A percentile compares a stretch with the other conserved stretches of the same genome.
Conservation (phyloP, 2,888 invertebrate species). For the Sphinx pinastri region DNA sequence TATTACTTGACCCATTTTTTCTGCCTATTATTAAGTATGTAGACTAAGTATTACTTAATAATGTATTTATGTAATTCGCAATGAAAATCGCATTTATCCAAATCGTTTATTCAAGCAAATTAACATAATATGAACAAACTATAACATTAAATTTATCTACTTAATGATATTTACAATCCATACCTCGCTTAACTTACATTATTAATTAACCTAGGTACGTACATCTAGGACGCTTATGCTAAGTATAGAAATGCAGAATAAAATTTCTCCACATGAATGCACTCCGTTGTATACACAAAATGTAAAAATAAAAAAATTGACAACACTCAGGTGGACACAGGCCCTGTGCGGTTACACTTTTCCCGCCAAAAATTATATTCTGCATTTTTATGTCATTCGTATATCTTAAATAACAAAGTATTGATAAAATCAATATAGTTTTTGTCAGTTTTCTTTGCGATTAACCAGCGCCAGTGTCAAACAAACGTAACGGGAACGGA, state of each 20-base stretch:
- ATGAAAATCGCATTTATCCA: slow-evolving; percentile 74
- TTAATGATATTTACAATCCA: slow-evolving; percentile 83
- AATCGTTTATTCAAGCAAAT: slow-evolving; percentile 84
- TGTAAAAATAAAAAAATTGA: slow-evolving; percentile 44
- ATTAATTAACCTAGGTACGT: slow-evolving; percentile 70
- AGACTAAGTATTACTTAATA: slow-evolving; percentile 10
- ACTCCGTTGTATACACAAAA: slow-evolving; percentile 30
- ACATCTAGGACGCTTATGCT: slow-evolving; percentile 73
- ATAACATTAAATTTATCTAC: slow-evolving; percentile 84
- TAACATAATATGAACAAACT: slow-evolving; percentile 84
- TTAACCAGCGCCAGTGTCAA: slow-evolving; percentile 42
- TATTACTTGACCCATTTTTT: slow-evolving; percentile 25
- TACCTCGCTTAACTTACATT: slow-evolving; percentile 73
- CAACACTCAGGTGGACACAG: slow-evolving; percentile 36
- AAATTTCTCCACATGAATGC: slow-evolving; percentile 47
- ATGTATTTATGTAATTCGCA: slow-evolving; percentile 32
- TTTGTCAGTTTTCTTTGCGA: slow-evolving; percentile 55
- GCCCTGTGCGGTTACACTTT: slow-evolving; percentile 38
- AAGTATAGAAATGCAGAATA: slow-evolving; percentile 72
- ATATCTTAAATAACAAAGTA: slow-evolving; percentile 63
- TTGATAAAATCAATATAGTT: slow-evolving; percentile 59
- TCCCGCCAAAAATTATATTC: slow-evolving; percentile 63
- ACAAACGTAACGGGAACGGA: slow-evolving; percentile 19
- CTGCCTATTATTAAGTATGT: slow-evolving; percentile 16
- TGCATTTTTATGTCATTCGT: slow-evolving; percentile 72